These are phyloP conservation scores for Drosophila atripex DNA, from an alignment of 2,888 invertebrate genomes.

Conservation along the genomic window DNA sequence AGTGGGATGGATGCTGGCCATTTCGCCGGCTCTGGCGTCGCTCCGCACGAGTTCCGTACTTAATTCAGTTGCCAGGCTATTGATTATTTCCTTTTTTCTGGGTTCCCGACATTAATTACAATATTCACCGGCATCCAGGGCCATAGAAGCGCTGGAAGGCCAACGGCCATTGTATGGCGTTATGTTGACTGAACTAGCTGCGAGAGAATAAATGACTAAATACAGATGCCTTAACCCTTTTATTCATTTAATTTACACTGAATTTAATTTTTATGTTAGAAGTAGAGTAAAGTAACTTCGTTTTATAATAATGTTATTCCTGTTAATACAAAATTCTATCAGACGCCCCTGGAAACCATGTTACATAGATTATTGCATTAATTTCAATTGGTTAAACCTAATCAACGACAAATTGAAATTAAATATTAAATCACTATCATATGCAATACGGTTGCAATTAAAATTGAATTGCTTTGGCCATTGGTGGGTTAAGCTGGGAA, in stretches of 20 bases:
- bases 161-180: conserved; percentile 21
- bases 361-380: background rate
- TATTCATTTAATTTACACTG: background rate
- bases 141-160: conserved; percentile 2
- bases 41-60: conserved; percentile 66
- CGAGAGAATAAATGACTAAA: conserved; percentile 23
- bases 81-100: conserved; percentile 55
- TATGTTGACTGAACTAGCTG: conserved; percentile 15
- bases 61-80: conserved; percentile 69
- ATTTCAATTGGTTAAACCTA: conserved; percentile 2
- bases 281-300: background rate
- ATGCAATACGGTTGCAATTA: background rate
- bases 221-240: conserved; percentile 3
- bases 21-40: conserved; percentile 27
- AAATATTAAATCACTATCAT: background rate
- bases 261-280: background rate
- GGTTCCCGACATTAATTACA: conserved; percentile 46
- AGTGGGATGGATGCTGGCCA: conserved; percentile 33
- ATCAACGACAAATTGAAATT: conserved; percentile 10
- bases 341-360: background rate
- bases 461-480: conserved; percentile 5
- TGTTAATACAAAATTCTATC: background rate
- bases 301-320: background rate
- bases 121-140: conserved; percentile 29
- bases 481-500: conserved; percentile 15